Evolutionary conservation across 2,888 invertebrate genomes (phyloP).

Genomic region (Amaurobius ferox): DNA sequence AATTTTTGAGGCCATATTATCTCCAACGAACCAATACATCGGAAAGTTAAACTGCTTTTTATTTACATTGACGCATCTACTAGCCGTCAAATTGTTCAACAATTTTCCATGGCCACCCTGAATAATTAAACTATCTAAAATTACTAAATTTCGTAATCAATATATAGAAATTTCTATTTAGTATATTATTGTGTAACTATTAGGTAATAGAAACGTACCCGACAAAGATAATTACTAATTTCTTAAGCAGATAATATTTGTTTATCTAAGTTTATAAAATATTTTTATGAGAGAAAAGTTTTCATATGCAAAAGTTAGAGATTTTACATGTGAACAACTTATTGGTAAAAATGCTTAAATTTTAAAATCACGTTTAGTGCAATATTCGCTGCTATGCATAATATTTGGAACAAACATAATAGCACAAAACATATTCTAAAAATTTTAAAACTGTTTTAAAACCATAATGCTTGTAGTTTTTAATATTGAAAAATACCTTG

Average conservation of each 20-base stretch:
- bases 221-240: not conserved
- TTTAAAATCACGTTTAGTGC: not conserved
- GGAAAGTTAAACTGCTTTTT: no score
- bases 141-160: not conserved
- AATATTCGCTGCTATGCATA: not conserved
- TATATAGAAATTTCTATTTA: not conserved
- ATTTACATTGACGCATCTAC: no score
- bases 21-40: no score
- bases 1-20: no score
- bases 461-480: no score
- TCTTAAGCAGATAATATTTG: not conserved
- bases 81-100: not conserved
- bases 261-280: not conserved
- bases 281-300: not conserved
- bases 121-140: not conserved
- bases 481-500: no score
- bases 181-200: not conserved
- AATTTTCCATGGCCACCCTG: no score
- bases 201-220: not conserved
- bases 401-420: no score
- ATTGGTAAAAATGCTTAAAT: not conserved
- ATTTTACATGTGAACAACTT: not conserved
- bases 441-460: no score
- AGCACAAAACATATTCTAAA: no score
- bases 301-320: not conserved